Percentiles rank a stretch among this genome's conserved stretches.
phyloP scores from a whole-genome alignment of 2,797 vertebrate species.

The Botia kubotai region DNA sequence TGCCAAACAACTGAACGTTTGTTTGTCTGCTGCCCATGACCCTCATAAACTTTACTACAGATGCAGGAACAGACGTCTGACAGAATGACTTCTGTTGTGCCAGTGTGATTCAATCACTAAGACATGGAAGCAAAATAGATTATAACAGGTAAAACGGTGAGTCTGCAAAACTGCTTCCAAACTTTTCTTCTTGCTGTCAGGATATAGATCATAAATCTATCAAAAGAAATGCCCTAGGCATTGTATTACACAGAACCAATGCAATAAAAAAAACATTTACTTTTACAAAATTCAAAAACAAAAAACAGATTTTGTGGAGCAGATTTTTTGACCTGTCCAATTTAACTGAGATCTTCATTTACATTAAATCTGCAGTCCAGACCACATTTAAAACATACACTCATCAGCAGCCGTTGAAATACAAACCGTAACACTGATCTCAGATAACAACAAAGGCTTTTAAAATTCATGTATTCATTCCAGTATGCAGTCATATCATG shows the following conservation, averaged over 20 bases:
- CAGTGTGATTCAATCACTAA: neutral
- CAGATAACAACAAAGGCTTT: neutral
- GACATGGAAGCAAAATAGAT: neutral
- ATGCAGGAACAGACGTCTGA: neutral
- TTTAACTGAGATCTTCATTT: neutral
- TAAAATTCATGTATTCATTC: slow-evolving; percentile 9
- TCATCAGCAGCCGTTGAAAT: neutral
- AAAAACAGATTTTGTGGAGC: too few species aligned
- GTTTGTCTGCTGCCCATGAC: neutral
- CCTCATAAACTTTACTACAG: neutral
- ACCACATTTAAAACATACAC: neutral
- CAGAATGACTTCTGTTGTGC: neutral
- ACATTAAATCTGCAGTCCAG: neutral
- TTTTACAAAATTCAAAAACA: too few species aligned
- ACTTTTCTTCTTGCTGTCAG: neutral
- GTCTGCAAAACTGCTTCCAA: neutral
- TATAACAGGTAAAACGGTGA: neutral
- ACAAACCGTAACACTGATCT: neutral
- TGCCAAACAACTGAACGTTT: neutral
- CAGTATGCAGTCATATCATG: slow-evolving; percentile 5
- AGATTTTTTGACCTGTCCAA: neutral
- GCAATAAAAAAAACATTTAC: neutral
- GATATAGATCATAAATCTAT: neutral
- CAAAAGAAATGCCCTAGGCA: neutral
- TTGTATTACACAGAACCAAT: neutral